Base-by-base conservation (phyloP, 2,113 vertebrate genomes). In the Tylochromis polylepis region DNA sequence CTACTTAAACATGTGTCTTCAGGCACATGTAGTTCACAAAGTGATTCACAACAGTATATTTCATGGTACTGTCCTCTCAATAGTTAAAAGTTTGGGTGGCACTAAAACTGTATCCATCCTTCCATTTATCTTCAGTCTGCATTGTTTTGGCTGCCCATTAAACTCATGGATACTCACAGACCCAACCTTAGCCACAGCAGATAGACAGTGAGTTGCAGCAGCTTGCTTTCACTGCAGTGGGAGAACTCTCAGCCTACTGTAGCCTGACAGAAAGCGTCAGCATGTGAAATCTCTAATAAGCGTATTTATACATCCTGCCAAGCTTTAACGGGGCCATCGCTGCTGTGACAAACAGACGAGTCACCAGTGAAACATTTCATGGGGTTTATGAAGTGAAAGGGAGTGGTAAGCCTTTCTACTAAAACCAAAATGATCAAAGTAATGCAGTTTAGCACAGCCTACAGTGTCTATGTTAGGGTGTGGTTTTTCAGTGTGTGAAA, bases 401-500 rank as follows among this genome's bases (percentile, higher is more conserved):
- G 81, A 91, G 83, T 79, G 92, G 87, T 58, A 18, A 24, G 56
- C 70, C 72, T 83, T 86, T 57, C 43, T 78, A n/a, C 82, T 62
- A 55, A 90, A 85, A 85, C 88, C 57, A 87, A 89, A 90, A 70
- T 79, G 18, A 67, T 87, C 43, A 65, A 55, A 29, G n/a, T 46
- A 11, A 79, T 36, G 67, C 56, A 83, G 79, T 59, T 86, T 14
- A 34, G 8, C 51, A 38, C 56, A 82, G 11, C 11, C 27, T 59
- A 11, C 57, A 43, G 24, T 59, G 16, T 85, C n/a, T 77, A 60
- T 78, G 82, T 88, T 70, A 36, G 92, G 92, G 88, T 92, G 92
- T 88, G 89, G 90, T 88, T 86, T 49, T 82, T 75, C 51, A 38
- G 82, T 87, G 87, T 91, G 92, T 93, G 86, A 91, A 94, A 88